Percentiles rank a stretch among this genome's conserved stretches.
Conservation (phyloP, 2,888 invertebrate species). For the Melipona bicolor region DNA sequence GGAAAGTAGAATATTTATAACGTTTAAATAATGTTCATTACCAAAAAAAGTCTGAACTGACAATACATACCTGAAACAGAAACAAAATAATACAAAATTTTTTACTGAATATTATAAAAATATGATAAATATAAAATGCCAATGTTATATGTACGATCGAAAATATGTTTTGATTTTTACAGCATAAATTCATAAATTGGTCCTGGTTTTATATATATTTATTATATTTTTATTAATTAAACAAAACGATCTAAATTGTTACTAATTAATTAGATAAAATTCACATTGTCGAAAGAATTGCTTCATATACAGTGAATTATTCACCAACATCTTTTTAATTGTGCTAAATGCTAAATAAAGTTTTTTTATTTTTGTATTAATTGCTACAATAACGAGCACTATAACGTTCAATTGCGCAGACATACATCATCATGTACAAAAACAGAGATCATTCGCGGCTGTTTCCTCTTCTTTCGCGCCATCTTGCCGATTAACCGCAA, state of each 20-base stretch:
- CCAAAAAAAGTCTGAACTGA: slow-evolving; percentile 15
- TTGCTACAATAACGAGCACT: neutral
- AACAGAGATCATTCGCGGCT: slow-evolving; percentile 80
- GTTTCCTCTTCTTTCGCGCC: slow-evolving; percentile 80
- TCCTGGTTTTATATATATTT: no score
- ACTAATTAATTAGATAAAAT: neutral
- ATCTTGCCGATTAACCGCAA: slow-evolving; percentile 63
- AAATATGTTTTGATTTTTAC: neutral
- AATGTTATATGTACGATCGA: neutral
- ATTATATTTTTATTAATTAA: no score
- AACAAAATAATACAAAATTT: slow-evolving; percentile 29
- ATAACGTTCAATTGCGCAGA: neutral
- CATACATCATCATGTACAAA: slow-evolving; percentile 81
- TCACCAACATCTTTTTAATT: neutral
- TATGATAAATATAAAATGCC: neutral
- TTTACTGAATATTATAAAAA: neutral
- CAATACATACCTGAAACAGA: slow-evolving; percentile 77
- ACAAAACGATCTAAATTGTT: no score
- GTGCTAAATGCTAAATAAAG: neutral
- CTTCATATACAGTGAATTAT: neutral
- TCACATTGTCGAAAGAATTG: neutral
- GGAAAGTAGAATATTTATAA: neutral
- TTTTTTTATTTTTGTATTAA: no score
- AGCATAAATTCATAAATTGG: no score
- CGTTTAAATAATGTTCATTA: neutral